Conservation (phyloP, 2,888 invertebrate species). For the Chalcosyrphus nemorum region DNA sequence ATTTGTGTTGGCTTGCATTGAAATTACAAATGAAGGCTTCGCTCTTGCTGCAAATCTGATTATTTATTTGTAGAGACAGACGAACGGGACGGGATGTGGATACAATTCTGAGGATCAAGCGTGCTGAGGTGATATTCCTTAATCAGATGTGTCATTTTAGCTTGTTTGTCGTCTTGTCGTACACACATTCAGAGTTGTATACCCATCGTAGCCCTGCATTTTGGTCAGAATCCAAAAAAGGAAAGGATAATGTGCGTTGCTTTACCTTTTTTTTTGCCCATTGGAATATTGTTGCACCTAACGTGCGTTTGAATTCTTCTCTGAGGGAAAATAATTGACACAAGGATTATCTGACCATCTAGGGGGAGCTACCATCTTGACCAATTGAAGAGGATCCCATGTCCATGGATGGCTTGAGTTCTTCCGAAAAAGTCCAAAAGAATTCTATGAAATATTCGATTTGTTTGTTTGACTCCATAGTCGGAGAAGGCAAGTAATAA, state of each 20-base stretch:
- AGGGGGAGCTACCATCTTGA: conserved; percentile 6
- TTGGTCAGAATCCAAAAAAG: conserved; percentile 27
- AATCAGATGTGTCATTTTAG: conserved; percentile 80
- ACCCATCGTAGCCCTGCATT: conserved; percentile 32
- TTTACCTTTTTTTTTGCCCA: conserved; percentile 1
- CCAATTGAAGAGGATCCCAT: conserved; percentile 3
- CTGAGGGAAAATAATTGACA: conserved; percentile 69
- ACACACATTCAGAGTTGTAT: conserved; percentile 61
- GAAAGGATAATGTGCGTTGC: conserved; percentile 42
- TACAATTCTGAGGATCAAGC: conserved; percentile 44
- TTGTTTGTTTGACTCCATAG: conserved; percentile 8
- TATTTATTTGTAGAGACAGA: conserved; percentile 49
- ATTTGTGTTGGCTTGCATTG: conserved; percentile 71
- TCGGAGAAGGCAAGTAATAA: conserved; percentile 46
- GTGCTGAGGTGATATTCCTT: conserved; percentile 80
- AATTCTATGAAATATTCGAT: conserved; percentile 43
- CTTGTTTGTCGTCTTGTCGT: conserved; percentile 71
- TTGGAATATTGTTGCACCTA: conserved; percentile 22
- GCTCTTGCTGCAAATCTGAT: conserved; percentile 62
- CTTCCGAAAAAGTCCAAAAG: conserved; percentile 1
- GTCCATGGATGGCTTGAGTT: background rate
- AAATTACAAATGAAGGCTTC: conserved; percentile 69
- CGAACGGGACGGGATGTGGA: conserved; percentile 3
- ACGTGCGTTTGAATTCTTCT: conserved; percentile 3
- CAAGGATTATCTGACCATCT: conserved; percentile 67